Conservation (phyloP, 2,113 vertebrate species). For the Thomomys bottae region DNA sequence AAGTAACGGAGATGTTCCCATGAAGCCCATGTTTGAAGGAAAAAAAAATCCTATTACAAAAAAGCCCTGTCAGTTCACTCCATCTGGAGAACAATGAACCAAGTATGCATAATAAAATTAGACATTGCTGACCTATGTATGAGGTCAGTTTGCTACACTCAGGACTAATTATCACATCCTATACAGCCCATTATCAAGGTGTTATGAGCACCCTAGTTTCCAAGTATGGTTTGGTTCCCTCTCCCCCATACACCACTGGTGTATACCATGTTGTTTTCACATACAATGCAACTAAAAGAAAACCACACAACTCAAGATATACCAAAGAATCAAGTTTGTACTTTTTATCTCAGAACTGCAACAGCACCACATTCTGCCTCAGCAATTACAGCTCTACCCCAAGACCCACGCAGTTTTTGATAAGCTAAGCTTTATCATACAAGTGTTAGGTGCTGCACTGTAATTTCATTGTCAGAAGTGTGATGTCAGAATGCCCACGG, state of each 20-base stretch:
- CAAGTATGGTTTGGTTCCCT: slow-evolving; percentile 81
- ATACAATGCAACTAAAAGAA: slow-evolving; percentile 82
- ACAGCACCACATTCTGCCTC: slow-evolving; percentile 81
- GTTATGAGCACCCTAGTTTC: slow-evolving; percentile 65
- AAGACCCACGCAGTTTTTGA: slow-evolving; percentile 83
- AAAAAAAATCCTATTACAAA: slow-evolving; percentile 55
- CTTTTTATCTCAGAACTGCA: slow-evolving; percentile 83
- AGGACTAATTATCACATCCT: slow-evolving; percentile 61
- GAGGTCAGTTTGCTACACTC: slow-evolving; percentile 64
- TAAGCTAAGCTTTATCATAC: slow-evolving; percentile 82
- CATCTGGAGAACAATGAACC: slow-evolving; percentile 59
- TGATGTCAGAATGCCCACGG: slow-evolving; percentile 97
- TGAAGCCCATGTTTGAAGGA: slow-evolving; percentile 41
- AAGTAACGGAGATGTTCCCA: slow-evolving; percentile 68
- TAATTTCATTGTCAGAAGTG: slow-evolving; percentile 95
- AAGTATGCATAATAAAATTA: slow-evolving; percentile 74
- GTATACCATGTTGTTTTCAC: slow-evolving; percentile 75
- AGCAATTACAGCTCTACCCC: slow-evolving; percentile 83
- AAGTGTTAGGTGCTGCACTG: slow-evolving; percentile 94
- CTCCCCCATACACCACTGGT: slow-evolving; percentile 76
- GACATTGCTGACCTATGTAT: slow-evolving; percentile 71
- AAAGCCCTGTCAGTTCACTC: slow-evolving; percentile 39
- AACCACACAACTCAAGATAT: slow-evolving; percentile 80
- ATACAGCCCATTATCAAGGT: slow-evolving; percentile 67
- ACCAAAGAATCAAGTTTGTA: slow-evolving; percentile 87